Conservation (phyloP, 2,113 vertebrate genomes). For the Scortum barcoo region DNA sequence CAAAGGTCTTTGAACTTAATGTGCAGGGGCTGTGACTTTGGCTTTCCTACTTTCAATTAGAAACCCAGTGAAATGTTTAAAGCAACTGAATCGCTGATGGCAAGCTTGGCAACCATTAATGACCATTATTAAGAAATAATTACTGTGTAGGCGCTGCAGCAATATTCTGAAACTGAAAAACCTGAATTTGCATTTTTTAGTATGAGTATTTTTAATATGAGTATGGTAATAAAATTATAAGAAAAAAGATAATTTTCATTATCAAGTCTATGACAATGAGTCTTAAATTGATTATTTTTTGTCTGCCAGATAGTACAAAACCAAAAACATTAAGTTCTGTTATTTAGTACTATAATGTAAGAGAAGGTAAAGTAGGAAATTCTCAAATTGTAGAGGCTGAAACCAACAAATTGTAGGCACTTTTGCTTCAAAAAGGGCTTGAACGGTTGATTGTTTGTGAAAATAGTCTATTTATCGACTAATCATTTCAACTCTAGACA, state of each 20-base stretch:
- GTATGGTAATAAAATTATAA: too few relatives aligned
- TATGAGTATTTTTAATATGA: too few relatives aligned
- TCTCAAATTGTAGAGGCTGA: neutral
- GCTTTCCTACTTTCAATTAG: slow-evolving; percentile 8
- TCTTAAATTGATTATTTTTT: neutral
- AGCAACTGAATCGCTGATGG: neutral
- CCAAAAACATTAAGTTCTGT: neutral
- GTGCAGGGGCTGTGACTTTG: neutral
- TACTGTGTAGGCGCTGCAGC: neutral
- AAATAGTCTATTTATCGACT: neutral
- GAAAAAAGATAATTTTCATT: neutral
- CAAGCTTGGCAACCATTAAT: neutral
- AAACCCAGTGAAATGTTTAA: slow-evolving; percentile 18
- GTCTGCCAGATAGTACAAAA: neutral
- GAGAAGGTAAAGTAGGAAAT: neutral
- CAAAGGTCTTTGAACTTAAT: neutral
- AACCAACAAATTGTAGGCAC: neutral
- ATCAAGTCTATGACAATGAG: neutral
- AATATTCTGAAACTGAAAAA: neutral
- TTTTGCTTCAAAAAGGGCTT: neutral
- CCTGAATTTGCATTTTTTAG: neutral
- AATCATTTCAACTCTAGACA: neutral
- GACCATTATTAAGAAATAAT: neutral
- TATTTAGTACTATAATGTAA: neutral
- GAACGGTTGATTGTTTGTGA: neutral